Base-by-base conservation (phyloP, 2,797 vertebrate genomes). In the Cossypha dichroa region DNA sequence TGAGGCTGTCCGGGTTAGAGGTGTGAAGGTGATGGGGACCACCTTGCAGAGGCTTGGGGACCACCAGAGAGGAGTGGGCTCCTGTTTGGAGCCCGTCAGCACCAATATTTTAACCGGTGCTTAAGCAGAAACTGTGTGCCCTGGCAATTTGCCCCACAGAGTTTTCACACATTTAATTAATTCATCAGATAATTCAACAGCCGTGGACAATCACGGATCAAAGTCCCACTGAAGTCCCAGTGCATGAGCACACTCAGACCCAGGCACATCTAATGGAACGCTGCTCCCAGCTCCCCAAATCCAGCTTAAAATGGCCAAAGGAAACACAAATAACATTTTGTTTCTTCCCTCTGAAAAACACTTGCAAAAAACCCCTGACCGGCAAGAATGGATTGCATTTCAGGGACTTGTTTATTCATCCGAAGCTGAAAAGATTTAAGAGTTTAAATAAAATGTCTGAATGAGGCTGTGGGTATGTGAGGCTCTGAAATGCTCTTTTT, bases 361-460 rank as follows among this genome's bases (percentile, higher is more conserved):
- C 82, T 97, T 96, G 82, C 85, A 96, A 96, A 96, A 96, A 96
- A 97, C 79, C 58, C 84, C 92, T 68, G 67, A 85, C 45, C n/a
- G 6, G 79, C 83, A 93, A 88, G 95, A 89, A 95, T 81, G 82
- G 75, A 74, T 88, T 97, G 74, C 70, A 26, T 95, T 95, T 94
- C 95, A 97, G 85, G 92, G 88, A 79, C 91, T 91, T 82, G 80
- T 90, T 94, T 94, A 76, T 66, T 69, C 84, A 62, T 31, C 59
- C 2, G 6, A 91, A 88, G 73, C 96, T 94, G 95, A 93, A 96
- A 97, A 93, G 96, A 97, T 97, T 97, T 93, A 92, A 83, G 85
- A 93, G 63, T 95, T 97, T 93, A 96, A 96, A 94, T 96, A 88
- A 97, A 80, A 90, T 1, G 52, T 90, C 88, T 95, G 76, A 94